These are phyloP conservation scores for Tetrapedia diversipes DNA, from an alignment of 2,888 invertebrate species.

Conservation along the genomic window DNA sequence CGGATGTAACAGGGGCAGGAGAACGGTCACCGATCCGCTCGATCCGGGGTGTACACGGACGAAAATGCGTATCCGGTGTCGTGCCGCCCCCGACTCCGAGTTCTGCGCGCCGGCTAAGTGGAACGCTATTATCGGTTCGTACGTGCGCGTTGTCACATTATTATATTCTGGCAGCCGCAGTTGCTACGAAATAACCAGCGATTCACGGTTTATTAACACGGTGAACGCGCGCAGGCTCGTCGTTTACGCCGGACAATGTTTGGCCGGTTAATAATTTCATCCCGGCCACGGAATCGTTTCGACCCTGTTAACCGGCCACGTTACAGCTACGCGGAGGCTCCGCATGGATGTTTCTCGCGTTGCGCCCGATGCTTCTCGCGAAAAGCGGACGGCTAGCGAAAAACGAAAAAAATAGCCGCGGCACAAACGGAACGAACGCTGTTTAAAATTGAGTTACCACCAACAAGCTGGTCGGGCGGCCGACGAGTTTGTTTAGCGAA, in stretches of 20 bases:
- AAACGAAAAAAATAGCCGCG: not conserved
- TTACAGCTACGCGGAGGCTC: not conserved
- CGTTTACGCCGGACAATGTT: constrained; percentile 44
- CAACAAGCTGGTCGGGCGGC: not conserved
- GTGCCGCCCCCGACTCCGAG: constrained; percentile 28
- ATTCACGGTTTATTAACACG: constrained; percentile 49
- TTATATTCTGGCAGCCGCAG: constrained; percentile 37
- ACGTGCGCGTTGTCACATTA: constrained; percentile 30
- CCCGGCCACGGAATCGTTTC: constrained; percentile 33
- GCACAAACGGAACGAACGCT: not conserved
- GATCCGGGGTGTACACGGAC: not conserved
- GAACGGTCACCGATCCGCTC: constrained; percentile 1
- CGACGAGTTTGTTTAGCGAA: not conserved
- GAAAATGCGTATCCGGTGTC: constrained; percentile 3
- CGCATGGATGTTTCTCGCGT: not conserved
- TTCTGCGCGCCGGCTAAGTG: constrained; percentile 35
- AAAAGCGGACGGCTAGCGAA: not conserved
- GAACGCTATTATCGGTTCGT: constrained; percentile 42
- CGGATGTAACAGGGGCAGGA: no score
- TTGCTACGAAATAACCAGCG: constrained; percentile 38
- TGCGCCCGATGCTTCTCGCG: not conserved
- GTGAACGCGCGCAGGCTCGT: constrained; percentile 12
- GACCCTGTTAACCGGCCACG: not conserved
- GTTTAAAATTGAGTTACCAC: constrained; percentile 3
- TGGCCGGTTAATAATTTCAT: constrained; percentile 33